Evolutionary conservation across 2,113 vertebrate genomes (phyloP).

Genomic region (Fukomys damarensis): DNA sequence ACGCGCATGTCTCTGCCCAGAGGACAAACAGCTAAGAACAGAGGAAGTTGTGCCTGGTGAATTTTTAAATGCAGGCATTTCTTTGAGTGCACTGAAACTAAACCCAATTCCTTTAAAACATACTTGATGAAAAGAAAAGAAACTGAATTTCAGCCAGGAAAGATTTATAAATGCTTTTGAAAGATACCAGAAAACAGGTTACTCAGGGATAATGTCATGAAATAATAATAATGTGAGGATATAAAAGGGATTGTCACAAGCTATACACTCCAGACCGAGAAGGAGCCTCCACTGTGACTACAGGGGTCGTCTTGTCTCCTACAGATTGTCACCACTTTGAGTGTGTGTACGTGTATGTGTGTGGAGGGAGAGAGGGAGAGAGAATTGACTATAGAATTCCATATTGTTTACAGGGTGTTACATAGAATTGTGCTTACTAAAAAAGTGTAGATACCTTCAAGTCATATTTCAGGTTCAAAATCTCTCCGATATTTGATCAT

Average conservation of each 20-base stretch:
- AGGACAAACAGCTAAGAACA: neutral
- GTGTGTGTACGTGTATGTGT: neutral
- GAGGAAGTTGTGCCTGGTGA: neutral
- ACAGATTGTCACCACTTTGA: neutral
- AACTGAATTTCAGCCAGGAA: neutral
- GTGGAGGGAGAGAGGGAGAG: neutral
- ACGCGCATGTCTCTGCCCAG: neutral
- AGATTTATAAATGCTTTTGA: slow-evolving; percentile 17
- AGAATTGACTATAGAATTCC: neutral
- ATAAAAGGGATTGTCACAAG: neutral
- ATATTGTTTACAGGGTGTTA: neutral
- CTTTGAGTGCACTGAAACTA: neutral
- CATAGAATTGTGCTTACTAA: neutral
- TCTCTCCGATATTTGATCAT: neutral
- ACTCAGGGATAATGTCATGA: neutral
- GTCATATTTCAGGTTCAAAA: neutral
- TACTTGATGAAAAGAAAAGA: neutral
- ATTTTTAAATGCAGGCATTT: neutral
- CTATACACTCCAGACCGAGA: neutral
- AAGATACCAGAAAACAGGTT: neutral
- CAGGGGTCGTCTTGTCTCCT: neutral
- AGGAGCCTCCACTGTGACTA: neutral
- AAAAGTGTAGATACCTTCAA: neutral
- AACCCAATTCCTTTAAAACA: neutral
- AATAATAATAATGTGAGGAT: neutral